A percentile compares a stretch with the other conserved stretches of the same genome.
phyloP scores from a whole-genome alignment of 2,888 invertebrate species.

The Rhagonycha fulva region DNA sequence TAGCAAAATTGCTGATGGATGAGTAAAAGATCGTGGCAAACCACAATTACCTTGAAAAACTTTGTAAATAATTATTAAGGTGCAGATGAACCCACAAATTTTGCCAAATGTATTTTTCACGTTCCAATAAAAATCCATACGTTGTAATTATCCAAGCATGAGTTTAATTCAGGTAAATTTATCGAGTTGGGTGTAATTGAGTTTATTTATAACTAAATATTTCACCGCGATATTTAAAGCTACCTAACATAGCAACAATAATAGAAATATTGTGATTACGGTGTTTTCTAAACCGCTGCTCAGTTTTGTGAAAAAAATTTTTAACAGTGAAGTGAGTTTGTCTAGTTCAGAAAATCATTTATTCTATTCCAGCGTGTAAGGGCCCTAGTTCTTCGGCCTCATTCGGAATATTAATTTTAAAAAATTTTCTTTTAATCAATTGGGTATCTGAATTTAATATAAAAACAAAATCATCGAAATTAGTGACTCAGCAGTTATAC shows the following conservation, averaged over 20 bases:
- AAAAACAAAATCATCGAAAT: too few relatives aligned
- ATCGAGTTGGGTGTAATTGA: neutral
- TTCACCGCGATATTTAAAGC: neutral
- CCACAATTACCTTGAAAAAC: neutral
- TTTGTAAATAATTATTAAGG: neutral
- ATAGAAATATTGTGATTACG: neutral
- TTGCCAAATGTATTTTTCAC: neutral
- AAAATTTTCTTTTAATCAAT: too few relatives aligned
- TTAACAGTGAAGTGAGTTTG: too few relatives aligned
- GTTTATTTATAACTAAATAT: neutral
- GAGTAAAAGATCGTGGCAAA: neutral
- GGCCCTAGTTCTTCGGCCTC: too few relatives aligned
- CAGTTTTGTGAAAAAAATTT: too few relatives aligned
- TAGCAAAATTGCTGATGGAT: neutral
- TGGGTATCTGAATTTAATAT: too few relatives aligned
- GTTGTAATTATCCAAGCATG: neutral
- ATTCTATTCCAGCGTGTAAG: too few relatives aligned
- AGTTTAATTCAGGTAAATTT: neutral
- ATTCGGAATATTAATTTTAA: too few relatives aligned
- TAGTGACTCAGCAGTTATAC: too few relatives aligned
- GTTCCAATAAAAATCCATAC: neutral
- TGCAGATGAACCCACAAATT: neutral
- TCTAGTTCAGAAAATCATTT: too few relatives aligned
- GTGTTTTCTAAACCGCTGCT: too few relatives aligned
- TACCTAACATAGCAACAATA: neutral